Percentiles rank a stretch among this genome's conserved stretches.
These are phyloP conservation scores for Zygogramma bicolorata DNA, from an alignment of 2,888 invertebrate genomes.

Conservation along the genomic window DNA sequence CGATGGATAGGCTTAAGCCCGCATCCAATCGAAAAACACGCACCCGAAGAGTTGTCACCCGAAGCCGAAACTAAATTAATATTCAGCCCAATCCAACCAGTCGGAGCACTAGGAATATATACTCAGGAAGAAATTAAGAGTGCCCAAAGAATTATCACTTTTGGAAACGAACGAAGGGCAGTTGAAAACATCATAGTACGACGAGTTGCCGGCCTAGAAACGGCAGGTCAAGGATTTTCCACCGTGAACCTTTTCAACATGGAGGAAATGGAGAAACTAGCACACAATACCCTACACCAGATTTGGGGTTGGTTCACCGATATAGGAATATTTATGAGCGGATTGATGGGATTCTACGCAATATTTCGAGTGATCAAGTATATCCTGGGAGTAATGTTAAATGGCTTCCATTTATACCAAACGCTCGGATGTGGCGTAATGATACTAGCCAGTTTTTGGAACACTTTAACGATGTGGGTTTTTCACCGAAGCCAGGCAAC, in stretches of 20 bases:
- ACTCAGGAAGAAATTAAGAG: conserved; percentile 40
- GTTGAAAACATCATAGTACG: conserved; percentile 41
- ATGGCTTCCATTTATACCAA: conserved; percentile 31
- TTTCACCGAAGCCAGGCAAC: conserved; percentile 16
- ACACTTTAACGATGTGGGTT: conserved; percentile 29
- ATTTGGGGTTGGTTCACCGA: conserved; percentile 37
- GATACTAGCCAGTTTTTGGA: conserved; percentile 31
- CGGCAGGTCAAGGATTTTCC: conserved; percentile 31
- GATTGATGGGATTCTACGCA: too few species aligned
- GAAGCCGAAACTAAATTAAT: conserved; percentile 12
- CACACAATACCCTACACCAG: conserved; percentile 27
- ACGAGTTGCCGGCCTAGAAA: conserved; percentile 33
- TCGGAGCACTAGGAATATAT: conserved; percentile 38
- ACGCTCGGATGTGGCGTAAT: conserved; percentile 29
- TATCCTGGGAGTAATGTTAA: conserved; percentile 22
- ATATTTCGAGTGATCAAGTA: too few species aligned
- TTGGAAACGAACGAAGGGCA: conserved; percentile 37
- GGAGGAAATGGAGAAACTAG: conserved; percentile 33
- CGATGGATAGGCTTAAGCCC: conserved; percentile 42
- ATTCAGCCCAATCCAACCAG: conserved; percentile 39
- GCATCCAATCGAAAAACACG: conserved; percentile 11
- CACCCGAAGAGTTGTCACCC: conserved; percentile 27
- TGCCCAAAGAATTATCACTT: conserved; percentile 29
- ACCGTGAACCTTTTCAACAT: conserved; percentile 26
- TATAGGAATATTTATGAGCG: conserved; percentile 30